A percentile compares a stretch with the other conserved stretches of the same genome.
These are phyloP conservation scores for Aphelinus certus DNA, from an alignment of 1,140 invertebrate species.

Conservation along the genomic window DNA sequence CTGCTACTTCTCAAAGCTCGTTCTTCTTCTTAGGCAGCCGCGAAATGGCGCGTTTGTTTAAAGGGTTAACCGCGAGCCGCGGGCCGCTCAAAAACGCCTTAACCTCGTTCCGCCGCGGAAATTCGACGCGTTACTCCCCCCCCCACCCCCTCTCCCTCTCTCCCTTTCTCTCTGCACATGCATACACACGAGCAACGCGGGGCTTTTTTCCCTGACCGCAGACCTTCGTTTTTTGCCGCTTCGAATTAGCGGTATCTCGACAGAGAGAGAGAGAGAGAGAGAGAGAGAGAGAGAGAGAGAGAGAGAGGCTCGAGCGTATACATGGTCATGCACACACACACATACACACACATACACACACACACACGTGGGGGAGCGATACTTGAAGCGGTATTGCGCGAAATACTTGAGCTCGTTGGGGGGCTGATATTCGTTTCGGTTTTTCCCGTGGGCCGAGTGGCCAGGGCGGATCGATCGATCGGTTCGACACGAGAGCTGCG, in stretches of 20 bases:
- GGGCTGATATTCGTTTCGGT: no score
- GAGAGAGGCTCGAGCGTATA: neutral
- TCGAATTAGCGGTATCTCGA: neutral
- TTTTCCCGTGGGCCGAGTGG: no score
- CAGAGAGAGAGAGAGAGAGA: neutral
- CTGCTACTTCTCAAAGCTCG: no score
- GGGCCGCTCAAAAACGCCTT: constrained; percentile 32
- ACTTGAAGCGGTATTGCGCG: no score
- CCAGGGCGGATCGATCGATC: no score
- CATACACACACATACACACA: no score
- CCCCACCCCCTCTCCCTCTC: constrained; percentile 1
- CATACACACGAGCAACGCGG: no score
- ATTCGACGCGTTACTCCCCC: neutral
- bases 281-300: neutral
- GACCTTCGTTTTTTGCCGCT: neutral
- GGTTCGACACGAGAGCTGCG: no score
- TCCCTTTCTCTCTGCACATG: neutral
- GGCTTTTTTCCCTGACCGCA: neutral
- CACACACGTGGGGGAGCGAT: no score
- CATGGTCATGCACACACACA: neutral
- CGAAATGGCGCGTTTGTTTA: constrained; percentile 11
- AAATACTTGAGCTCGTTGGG: no score
- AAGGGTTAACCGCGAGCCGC: constrained; percentile 27
- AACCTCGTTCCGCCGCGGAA: constrained; percentile 29
- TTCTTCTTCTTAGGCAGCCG: no score